Evolutionary conservation across 2,888 invertebrate genomes (phyloP), one percentile per base, ranked within the genome.

Genomic region (Formica aserva): DNA sequence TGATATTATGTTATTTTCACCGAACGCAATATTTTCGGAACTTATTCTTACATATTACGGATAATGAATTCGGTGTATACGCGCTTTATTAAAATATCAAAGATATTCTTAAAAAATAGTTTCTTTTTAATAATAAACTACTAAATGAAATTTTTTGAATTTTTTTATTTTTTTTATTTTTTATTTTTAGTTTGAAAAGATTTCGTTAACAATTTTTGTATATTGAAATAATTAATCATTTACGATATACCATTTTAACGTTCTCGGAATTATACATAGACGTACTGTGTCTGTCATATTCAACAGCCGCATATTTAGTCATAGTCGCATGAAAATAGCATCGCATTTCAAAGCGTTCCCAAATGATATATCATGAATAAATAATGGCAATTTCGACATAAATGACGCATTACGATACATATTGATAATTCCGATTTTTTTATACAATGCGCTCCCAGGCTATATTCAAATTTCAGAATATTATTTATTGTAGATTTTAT

Each of bases 311-410:
- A 32, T 69, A 78, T 78, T 78, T 57, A 57, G 18, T 57, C 26
- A 38, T 48, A 45, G 13, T 74, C 1, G 48, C 38, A 18, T 62
- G 62, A 81, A 81, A 75, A 81, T 52, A 38, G 62, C 81, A 62
- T 74, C 52, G 48, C 26, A 63, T 81, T 62, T 71, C 35, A 26
- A 52, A 81, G 15, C 29, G 15, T 35, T 26, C n/a, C 18, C 1
- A 35, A 75, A 62, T 52, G 63, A 81, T 62, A 18, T 15, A 38
- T 76, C 38, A 22, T 38, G 11, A 62, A 81, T 63, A 22, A 26
- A 29, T 63, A 52, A 81, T 48, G 18, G 18, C 1, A 55, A 63
- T 4, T 69, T 32, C 0, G 11, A 32, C 22, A 38, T 69, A 18
- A 78, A 57, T 69, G 32, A 35, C 71, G 65, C 52, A 65, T 48